These are phyloP conservation scores for Leptoteleia sp. DNA, from an alignment of 1,140 invertebrate species.

Conservation along the genomic window DNA sequence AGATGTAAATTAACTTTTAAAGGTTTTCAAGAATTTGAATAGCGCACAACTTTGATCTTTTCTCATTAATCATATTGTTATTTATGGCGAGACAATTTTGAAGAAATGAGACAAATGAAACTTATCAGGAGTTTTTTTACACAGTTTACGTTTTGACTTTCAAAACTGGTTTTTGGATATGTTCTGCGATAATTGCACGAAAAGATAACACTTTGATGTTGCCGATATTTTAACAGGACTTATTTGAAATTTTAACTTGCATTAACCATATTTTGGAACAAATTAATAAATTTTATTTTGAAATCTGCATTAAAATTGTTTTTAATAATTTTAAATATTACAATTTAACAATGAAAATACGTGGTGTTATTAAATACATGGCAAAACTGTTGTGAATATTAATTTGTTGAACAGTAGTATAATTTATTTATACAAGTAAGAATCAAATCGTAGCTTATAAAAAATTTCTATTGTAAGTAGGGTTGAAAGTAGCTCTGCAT, in stretches of 20 bases:
- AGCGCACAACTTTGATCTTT: conserved; percentile 32
- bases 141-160: conserved; percentile 23
- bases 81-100: conserved; percentile 19
- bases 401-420: too few species aligned
- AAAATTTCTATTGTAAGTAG: conserved; percentile 9
- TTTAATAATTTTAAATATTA: too few species aligned
- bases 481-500: conserved; percentile 11
- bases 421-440: too few species aligned
- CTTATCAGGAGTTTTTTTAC: conserved; percentile 25
- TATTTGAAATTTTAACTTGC: neutral
- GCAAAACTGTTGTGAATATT: too few species aligned
- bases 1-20: conserved; percentile 21
- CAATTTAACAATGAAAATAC: too few species aligned
- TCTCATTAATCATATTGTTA: conserved; percentile 19
- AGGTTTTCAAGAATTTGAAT: conserved; percentile 10
- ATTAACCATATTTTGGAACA: neutral
- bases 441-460: conserved; percentile 27
- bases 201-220: conserved; percentile 22
- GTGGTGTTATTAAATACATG: too few species aligned
- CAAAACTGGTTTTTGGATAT: conserved; percentile 21
- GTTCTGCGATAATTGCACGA: conserved; percentile 18
- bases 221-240: conserved; percentile 7
- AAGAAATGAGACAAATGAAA: conserved; percentile 17
- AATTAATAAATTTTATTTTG: too few species aligned
- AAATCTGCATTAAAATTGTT: too few species aligned